A percentile compares a stretch with the other conserved stretches of the same genome.
These are phyloP conservation scores for Notiomystis cincta DNA, from an alignment of 2,113 vertebrate species.

Conservation along the genomic window DNA sequence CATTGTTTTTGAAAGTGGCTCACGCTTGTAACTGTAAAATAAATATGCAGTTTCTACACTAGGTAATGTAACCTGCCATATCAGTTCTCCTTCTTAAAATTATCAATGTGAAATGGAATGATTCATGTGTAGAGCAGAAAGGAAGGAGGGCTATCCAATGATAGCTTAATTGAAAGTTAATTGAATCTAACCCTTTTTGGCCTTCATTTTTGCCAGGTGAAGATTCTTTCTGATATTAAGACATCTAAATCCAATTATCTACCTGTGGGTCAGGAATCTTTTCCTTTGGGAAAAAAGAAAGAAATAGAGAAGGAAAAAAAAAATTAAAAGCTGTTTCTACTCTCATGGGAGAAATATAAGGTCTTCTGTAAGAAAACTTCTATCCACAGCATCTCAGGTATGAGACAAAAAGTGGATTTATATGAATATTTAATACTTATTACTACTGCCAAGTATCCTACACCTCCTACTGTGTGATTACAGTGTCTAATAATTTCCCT, in stretches of 20 bases:
- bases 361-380: background rate
- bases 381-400: background rate
- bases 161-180: background rate
- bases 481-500: background rate
- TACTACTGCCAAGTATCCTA: background rate
- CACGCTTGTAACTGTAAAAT: background rate
- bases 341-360: background rate
- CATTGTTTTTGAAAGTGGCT: background rate
- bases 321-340: background rate
- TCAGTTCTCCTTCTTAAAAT: background rate
- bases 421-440: background rate
- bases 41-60: background rate
- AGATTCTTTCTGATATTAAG: background rate
- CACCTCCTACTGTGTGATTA: background rate
- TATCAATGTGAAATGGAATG: background rate
- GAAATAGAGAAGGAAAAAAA: accelerated
- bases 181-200: background rate
- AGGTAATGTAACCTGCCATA: background rate
- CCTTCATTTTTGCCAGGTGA: background rate
- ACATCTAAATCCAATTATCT: background rate
- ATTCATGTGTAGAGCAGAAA: background rate
- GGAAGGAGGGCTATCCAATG: background rate
- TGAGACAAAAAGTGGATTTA: background rate
- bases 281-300: accelerated
- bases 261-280: background rate